Conservation (phyloP, 2,797 vertebrate species). For the Pyrocephalus nanus region DNA sequence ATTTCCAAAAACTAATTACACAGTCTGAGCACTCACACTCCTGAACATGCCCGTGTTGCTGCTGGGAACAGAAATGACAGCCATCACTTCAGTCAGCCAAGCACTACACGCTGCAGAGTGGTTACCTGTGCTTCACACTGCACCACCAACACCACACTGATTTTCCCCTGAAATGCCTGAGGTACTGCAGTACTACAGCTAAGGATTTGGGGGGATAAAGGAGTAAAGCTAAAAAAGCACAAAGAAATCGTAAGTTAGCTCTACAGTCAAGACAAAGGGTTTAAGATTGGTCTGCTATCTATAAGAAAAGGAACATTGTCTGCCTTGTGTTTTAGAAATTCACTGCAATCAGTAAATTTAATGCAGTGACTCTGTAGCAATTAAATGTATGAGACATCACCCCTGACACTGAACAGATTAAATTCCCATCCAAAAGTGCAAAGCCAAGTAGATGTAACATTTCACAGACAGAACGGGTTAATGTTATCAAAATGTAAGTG, state of each 20-base stretch:
- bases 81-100: conserved; percentile 10
- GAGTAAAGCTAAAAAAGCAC: background rate
- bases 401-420: background rate
- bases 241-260: background rate
- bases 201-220: background rate
- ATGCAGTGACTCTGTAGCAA: background rate
- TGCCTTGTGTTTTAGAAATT: background rate
- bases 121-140: background rate
- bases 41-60: background rate
- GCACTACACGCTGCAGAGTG: background rate
- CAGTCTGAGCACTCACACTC: background rate
- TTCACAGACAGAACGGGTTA: background rate
- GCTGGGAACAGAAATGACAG: conserved; percentile 45
- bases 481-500: background rate
- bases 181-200: background rate
- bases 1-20: background rate
- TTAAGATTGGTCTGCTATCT: background rate
- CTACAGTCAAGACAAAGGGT: background rate
- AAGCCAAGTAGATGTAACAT: background rate
- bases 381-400: background rate
- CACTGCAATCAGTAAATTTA: background rate
- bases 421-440: background rate
- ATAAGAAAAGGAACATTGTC: background rate
- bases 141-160: background rate
- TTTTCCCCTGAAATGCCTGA: background rate